Conservation (phyloP, 2,797 vertebrate species). For the Megaceryle alcyon region DNA sequence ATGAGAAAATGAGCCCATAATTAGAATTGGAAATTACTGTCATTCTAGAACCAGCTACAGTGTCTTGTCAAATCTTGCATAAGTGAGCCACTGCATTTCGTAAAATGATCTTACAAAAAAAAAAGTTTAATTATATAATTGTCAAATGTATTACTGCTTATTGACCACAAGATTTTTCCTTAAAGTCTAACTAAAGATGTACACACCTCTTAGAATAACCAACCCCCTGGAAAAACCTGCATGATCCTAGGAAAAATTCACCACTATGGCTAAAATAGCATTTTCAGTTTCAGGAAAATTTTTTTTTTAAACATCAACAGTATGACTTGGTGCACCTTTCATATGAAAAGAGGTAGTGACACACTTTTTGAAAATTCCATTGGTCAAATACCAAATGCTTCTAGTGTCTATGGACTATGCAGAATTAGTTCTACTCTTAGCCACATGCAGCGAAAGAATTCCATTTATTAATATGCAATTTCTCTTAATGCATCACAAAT, state of each 20-base stretch:
- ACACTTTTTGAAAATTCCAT: not conserved
- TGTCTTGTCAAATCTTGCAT: not conserved
- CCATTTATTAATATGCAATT: not conserved
- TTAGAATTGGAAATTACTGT: not conserved
- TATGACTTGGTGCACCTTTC: not conserved
- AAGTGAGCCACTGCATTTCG: not conserved
- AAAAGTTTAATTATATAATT: not conserved
- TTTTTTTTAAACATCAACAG: not conserved
- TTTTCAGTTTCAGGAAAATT: not conserved
- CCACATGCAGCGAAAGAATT: not conserved
- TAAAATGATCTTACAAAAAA: not conserved
- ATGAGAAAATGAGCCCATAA: not conserved
- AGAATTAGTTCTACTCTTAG: not conserved
- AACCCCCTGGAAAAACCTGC: not conserved
- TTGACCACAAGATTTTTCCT: not conserved
- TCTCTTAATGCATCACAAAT: not conserved
- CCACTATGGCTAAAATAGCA: not conserved
- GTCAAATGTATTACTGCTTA: not conserved
- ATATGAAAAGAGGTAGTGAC: not conserved
- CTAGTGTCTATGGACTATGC: not conserved
- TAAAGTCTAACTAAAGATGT: not conserved
- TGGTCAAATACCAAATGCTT: not conserved
- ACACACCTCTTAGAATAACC: not conserved
- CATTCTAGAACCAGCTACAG: not conserved
- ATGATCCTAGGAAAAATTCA: not conserved